Evolutionary conservation across 2,113 vertebrate species (phyloP), one percentile per base, ranked within the genome.

Genomic region (Leptosomus discolor): DNA sequence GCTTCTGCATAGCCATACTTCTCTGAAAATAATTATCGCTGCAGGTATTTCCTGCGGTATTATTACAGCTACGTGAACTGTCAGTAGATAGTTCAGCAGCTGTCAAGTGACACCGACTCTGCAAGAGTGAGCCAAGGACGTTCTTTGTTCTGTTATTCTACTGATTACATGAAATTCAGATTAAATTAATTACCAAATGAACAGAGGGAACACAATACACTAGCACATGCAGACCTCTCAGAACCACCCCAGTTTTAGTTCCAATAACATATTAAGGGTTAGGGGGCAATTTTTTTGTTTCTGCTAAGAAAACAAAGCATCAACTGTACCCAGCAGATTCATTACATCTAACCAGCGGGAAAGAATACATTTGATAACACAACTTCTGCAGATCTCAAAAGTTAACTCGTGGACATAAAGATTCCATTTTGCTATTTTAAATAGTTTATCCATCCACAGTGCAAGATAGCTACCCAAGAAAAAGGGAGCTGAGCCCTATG

Each of bases 361-460:
- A 84, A 74, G 16, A 71, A 53, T 45, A 2, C 57, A 61, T 51
- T 86, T 45, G 45, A 11, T 50, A 82, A 51, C 10, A 11, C 15
- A 60, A 45, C 21, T 68, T 61, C 58, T n/a, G 46, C 24, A 74
- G 9, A 80, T 36, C 43, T 68, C 43, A 30, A 51, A 82, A 78
- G n/a, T n/a, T 41, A 75, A 63, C 1, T 0, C 5, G 2, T 5
- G 5, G 11, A 75, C 5, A 5, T 14, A 4, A 71, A 37, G 45
- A 84, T 36, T 67, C 5, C 5, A 41, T 61, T 78, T 70, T 69
- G 6, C 37, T 70, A 69, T 32, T 76, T 64, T 32, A 68, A 68
- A 11, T 8, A 79, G 13, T 37, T 90, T 51, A 70, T 57, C 53
- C 10, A 74, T 8, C 15, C 27, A 39, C 16, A 41, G 1, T 36